phyloP scores from a whole-genome alignment of 1,140 invertebrate genomes.

The Propsilocerus akamusi region DNA sequence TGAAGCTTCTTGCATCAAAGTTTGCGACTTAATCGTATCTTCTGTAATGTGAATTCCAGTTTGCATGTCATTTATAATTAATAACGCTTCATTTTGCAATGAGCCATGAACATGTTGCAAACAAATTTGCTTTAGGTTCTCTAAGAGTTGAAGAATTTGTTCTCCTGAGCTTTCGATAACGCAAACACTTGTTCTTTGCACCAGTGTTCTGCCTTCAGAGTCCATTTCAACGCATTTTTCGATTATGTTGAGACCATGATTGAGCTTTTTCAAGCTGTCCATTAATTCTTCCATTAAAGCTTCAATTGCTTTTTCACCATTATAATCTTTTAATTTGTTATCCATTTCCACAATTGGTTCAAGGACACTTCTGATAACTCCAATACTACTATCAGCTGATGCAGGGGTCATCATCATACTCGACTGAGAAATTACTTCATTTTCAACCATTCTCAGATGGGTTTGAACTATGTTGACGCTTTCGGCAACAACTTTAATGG shows the following conservation, averaged over 20 bases:
- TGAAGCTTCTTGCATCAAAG: constrained; percentile 26
- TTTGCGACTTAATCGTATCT: constrained; percentile 28
- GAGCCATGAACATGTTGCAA: background rate
- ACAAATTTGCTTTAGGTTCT: constrained; percentile 7
- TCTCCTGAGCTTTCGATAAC: constrained; percentile 34
- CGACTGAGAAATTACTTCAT: constrained; percentile 37
- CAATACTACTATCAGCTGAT: constrained; percentile 38
- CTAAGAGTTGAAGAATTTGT: constrained; percentile 25
- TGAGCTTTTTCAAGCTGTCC: constrained; percentile 35
- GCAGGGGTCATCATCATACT: constrained; percentile 38
- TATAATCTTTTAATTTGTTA: constrained; percentile 28
- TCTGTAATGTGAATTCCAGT: constrained; percentile 28
- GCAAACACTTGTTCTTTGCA: constrained; percentile 39
- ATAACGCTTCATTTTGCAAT: constrained; percentile 23
- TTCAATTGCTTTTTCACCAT: constrained; percentile 24
- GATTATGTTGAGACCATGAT: constrained; percentile 38
- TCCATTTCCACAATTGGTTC: constrained; percentile 42
- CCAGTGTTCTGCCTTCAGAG: constrained; percentile 37
- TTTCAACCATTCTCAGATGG: constrained; percentile 32
- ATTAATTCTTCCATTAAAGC: constrained; percentile 33
- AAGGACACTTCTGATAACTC: constrained; percentile 37
- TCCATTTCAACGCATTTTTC: constrained; percentile 47
- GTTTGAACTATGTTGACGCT: constrained; percentile 17
- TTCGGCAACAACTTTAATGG: constrained; percentile 15
- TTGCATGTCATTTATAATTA: constrained; percentile 26